phyloP scores from a whole-genome alignment of 2,113 vertebrate species.

The Marcusenius ussheri region DNA sequence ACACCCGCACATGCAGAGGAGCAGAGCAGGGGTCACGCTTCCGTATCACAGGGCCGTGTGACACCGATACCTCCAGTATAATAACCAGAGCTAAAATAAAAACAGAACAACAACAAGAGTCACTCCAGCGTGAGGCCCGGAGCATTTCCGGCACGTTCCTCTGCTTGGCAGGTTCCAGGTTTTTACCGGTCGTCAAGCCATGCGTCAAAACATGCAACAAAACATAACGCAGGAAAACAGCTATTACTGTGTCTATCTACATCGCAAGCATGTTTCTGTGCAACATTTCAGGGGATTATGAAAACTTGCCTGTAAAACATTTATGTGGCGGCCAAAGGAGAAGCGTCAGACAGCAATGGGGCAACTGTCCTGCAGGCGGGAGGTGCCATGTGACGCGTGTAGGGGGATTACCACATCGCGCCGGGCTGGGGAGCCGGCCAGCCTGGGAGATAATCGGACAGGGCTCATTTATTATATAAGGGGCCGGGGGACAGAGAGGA shows the following conservation, averaged over 20 bases:
- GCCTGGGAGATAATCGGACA: constrained; percentile 24
- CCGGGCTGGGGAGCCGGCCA: constrained; percentile 31
- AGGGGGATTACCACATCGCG: constrained; percentile 14
- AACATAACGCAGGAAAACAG: constrained; percentile 18
- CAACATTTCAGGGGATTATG: constrained; percentile 8
- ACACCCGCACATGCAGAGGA: not conserved
- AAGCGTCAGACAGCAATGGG: constrained; percentile 61
- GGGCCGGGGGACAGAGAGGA: constrained; percentile 34
- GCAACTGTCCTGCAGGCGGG: constrained; percentile 52
- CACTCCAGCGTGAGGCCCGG: not conserved
- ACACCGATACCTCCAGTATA: not conserved
- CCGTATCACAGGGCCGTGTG: not conserved
- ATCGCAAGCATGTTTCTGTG: constrained; percentile 17
- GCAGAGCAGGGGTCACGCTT: not conserved
- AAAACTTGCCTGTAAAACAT: constrained; percentile 62
- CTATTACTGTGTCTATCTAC: constrained; percentile 1
- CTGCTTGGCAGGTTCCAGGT: constrained; percentile 7
- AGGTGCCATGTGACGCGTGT: constrained; percentile 50
- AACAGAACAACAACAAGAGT: not conserved
- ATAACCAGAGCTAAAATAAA: not conserved
- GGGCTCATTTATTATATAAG: constrained; percentile 65
- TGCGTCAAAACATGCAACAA: not conserved
- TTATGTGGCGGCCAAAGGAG: constrained; percentile 64
- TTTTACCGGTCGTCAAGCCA: not conserved
- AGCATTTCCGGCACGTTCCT: not conserved